A percentile compares a stretch with the other conserved stretches of the same genome.
phyloP scores from a whole-genome alignment of 2,888 invertebrate species.

The Didymodactylos carnosus region DNA sequence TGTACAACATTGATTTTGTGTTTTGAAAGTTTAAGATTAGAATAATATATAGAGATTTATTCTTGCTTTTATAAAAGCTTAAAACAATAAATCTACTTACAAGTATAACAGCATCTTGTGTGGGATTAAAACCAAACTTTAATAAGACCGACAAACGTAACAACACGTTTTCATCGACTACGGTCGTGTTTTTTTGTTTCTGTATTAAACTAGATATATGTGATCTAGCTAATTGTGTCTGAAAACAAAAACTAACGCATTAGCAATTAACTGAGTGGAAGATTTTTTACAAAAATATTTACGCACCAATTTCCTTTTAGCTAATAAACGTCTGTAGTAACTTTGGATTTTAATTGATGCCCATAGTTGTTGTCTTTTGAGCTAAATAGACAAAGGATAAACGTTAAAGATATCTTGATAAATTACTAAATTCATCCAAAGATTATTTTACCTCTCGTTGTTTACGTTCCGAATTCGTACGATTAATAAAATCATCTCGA shows the following conservation, averaged over 20 bases:
- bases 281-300: not conserved
- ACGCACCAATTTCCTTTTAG: conserved; percentile 23
- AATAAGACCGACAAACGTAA: not conserved
- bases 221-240: not conserved
- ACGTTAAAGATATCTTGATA: not conserved
- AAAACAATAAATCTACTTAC: not conserved
- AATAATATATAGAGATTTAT: too few species aligned
- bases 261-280: too few species aligned
- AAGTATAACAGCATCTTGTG: not conserved
- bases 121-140: not conserved
- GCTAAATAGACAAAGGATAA: not conserved
- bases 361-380: not conserved
- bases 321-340: conserved; percentile 22
- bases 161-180: not conserved
- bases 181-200: not conserved
- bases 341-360: conserved; percentile 51
- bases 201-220: not conserved
- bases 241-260: not conserved
- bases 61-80: too few species aligned
- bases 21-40: too few species aligned
- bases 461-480: conserved; percentile 1
- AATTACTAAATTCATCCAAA: too few species aligned
- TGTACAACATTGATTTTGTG: too few species aligned
- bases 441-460: not conserved
- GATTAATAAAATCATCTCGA: conserved; percentile 6